Base-by-base conservation (phyloP, 30 jellyfish, hydroid and myxozoan genomes). In the Catostylus mosaicus region DNA sequence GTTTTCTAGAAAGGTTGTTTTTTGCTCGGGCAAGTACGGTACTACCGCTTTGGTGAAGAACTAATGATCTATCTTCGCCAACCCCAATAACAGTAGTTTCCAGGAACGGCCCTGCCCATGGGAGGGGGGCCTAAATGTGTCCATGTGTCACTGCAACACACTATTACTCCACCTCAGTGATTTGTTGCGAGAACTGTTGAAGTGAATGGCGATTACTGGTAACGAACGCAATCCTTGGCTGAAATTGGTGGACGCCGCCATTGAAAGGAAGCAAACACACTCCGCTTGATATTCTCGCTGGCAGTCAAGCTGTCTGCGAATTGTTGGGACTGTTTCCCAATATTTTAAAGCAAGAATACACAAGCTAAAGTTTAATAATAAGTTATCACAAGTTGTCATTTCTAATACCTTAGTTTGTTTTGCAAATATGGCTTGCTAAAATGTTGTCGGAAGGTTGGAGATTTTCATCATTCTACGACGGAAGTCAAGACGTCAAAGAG, bases 361-460 rank as follows among this genome's bases (percentile, higher is more conserved):
- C 38, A 3, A 23, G 8, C 30, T 19, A 23, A 26, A 59, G 24
- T 24, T 26, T 59, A 18, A 16, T 37, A 59, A 23, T 1, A 59
- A 59, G 71, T 27, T 1, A 5, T 6, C 38, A 9, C 71, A 59
- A 23, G 38, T 26, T 59, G 71, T 37, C n/a, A 27, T 22, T 50
- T 50, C 36, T 59, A 59, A 22, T 59, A 59, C 71, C 19, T 59
- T n/a, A n/a, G 36, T 22, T 23, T 59, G n/a, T 36, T 59, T 59
- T 59, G 71, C 71, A 68, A 68, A 37, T 38, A 68, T 68, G 80
- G 80, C 33, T 68, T 68, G 80, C 80, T 68, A 68, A 68, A 37
- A 68, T 68, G 80, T 16, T 38, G 80, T 34, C 40, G 34, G 63
- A 46, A 68, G 80, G n/a, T 59, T 24, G 64, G 14, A 68, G 59